These are phyloP conservation scores for Drosophila pseudoananassae DNA, from an alignment of 1,140 invertebrate species.

Conservation along the genomic window DNA sequence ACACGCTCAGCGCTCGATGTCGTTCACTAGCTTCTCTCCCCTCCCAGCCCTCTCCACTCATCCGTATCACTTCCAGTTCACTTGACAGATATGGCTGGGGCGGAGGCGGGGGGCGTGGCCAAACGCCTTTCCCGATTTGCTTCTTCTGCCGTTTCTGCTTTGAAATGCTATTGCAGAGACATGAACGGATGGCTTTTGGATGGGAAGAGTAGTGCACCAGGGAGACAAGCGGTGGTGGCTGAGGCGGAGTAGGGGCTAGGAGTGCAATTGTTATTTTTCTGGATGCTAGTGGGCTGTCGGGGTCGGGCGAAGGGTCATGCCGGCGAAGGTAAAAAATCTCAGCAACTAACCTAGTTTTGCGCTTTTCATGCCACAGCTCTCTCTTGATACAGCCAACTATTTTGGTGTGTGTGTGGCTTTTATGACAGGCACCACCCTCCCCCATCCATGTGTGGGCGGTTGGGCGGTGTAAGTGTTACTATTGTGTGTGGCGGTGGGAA, in stretches of 20 bases:
- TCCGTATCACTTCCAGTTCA: conserved; percentile 79
- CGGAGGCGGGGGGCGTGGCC: conserved; percentile 25
- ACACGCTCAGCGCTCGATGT: conserved; percentile 62
- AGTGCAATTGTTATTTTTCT: conserved; percentile 55
- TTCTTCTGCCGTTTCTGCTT: conserved; percentile 40
- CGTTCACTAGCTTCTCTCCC: not conserved
- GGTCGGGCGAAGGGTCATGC: conserved; percentile 7
- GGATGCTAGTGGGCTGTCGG: not conserved
- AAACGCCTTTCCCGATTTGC: conserved; percentile 43
- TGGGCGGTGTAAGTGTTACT: conserved; percentile 1
- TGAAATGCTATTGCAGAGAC: conserved; percentile 53
- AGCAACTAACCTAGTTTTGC: conserved; percentile 76
- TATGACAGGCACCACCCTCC: conserved; percentile 52
- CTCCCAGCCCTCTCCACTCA: not conserved
- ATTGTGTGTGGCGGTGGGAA: conserved; percentile 1
- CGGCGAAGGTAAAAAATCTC: conserved; percentile 50
- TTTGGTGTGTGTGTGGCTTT: conserved; percentile 45
- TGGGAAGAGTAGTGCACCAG: not conserved
- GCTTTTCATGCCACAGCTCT: conserved; percentile 61
- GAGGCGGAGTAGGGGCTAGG: not conserved
- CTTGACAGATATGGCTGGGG: conserved; percentile 68
- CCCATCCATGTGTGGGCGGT: not conserved
- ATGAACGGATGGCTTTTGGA: conserved; percentile 19
- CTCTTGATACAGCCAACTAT: conserved; percentile 37
- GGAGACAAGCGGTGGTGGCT: not conserved